These are phyloP conservation scores for Acanthopagrus latus DNA, from an alignment of 2,797 vertebrate species.

Conservation along the genomic window DNA sequence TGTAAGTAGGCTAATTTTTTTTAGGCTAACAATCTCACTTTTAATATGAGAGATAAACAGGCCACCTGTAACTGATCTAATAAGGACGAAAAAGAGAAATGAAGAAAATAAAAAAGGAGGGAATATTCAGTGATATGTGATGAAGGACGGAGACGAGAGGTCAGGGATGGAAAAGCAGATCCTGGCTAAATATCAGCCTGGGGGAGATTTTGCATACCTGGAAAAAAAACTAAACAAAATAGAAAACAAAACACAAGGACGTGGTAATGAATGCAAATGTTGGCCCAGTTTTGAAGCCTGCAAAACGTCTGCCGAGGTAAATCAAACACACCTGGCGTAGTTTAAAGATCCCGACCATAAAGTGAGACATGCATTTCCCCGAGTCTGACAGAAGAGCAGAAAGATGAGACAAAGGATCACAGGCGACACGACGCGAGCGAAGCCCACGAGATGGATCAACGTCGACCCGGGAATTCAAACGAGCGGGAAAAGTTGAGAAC, in stretches of 20 bases:
- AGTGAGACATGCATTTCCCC: conserved; percentile 6
- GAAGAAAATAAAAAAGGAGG: conserved; percentile 3
- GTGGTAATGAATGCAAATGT: conserved; percentile 65
- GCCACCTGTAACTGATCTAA: conserved; percentile 46
- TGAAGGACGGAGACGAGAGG: conserved; percentile 28
- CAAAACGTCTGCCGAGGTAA: conserved; percentile 20
- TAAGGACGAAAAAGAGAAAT: conserved; percentile 35
- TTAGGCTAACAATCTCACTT: conserved; percentile 24
- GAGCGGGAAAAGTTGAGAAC: conserved; percentile 20
- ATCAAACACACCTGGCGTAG: conserved; percentile 48
- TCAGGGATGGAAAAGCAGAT: conserved; percentile 30
- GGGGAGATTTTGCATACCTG: conserved; percentile 43
- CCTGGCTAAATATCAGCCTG: conserved; percentile 21
- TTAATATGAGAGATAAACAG: conserved; percentile 44
- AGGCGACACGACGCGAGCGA: conserved; percentile 10
- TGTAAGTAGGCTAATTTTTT: conserved; percentile 41
- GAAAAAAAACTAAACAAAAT: conserved; percentile 5
- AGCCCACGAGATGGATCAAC: conserved; percentile 38
- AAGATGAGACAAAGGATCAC: conserved; percentile 21
- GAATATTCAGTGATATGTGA: conserved; percentile 12
- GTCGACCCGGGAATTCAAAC: conserved; percentile 23
- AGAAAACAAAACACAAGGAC: conserved; percentile 8
- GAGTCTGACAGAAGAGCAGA: conserved; percentile 10
- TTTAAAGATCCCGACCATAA: conserved; percentile 20
- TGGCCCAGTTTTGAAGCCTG: conserved; percentile 64